Percentiles rank a stretch among this genome's conserved stretches.
Conservation (phyloP, 2,797 vertebrate genomes). For the Ficedula albicollis region DNA sequence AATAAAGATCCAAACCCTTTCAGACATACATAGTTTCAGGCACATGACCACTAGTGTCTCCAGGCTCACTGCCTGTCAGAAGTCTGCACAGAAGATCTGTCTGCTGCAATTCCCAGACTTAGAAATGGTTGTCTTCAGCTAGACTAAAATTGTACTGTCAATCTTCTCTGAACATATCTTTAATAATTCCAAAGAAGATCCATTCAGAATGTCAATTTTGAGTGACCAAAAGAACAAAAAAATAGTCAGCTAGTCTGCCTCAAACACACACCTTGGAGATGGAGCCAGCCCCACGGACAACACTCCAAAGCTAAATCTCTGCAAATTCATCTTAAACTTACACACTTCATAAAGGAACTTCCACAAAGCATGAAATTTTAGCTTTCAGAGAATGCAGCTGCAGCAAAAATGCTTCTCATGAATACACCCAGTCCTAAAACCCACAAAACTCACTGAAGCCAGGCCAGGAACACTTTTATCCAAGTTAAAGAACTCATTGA, state of each 20-base stretch:
- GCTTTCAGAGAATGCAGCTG: not conserved
- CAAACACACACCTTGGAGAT: not conserved
- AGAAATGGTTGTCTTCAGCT: not conserved
- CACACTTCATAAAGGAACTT: not conserved
- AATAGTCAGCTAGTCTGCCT: not conserved
- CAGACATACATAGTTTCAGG: not conserved
- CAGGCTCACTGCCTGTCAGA: not conserved
- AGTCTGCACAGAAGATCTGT: not conserved
- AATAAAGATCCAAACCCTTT: not conserved
- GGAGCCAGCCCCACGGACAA: not conserved
- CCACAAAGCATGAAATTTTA: not conserved
- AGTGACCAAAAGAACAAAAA: not conserved
- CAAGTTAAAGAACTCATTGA: conserved; percentile 98
- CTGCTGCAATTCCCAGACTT: not conserved
- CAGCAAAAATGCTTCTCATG: not conserved
- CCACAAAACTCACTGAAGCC: conserved; percentile 88
- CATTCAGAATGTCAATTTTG: not conserved
- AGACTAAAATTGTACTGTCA: not conserved
- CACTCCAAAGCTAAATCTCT: not conserved
- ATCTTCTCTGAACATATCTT: not conserved
- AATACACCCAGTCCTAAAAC: not conserved
- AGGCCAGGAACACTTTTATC: conserved; percentile 96
- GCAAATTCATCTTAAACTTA: not conserved
- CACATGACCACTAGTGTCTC: not conserved
- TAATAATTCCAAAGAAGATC: not conserved